These are phyloP conservation scores for Hyles lineata DNA, from an alignment of 2,888 invertebrate species.

Conservation along the genomic window DNA sequence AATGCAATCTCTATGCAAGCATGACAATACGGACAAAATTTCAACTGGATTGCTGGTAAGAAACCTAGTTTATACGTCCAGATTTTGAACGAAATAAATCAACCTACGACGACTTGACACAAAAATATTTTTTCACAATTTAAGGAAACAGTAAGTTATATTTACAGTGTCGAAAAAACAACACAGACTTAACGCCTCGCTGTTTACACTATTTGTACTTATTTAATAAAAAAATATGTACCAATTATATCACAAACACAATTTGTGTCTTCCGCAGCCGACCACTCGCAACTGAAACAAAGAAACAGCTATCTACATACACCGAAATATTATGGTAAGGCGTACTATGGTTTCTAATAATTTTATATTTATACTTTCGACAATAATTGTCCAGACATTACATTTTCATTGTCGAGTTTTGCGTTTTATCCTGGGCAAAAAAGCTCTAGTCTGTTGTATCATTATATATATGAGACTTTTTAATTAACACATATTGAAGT, in stretches of 20 bases:
- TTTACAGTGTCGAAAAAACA: conserved; percentile 68
- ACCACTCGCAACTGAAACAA: conserved; percentile 78
- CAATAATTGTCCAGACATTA: no score
- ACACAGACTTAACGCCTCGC: conserved; percentile 58
- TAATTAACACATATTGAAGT: neutral
- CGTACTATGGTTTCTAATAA: neutral
- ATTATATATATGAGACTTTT: neutral
- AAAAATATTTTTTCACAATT: conserved; percentile 69
- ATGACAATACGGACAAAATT: neutral
- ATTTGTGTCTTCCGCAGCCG: conserved; percentile 69
- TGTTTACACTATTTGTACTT: conserved; percentile 78
- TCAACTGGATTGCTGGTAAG: neutral
- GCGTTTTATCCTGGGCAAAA: neutral
- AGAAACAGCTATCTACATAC: conserved; percentile 36
- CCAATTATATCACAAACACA: conserved; percentile 81
- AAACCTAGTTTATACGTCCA: conserved; percentile 37
- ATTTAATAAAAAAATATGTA: conserved; percentile 83
- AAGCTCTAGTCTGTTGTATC: neutral
- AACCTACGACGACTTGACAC: conserved; percentile 63
- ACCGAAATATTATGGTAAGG: neutral
- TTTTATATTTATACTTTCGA: neutral
- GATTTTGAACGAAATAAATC: conserved; percentile 5
- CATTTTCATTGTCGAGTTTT: no score
- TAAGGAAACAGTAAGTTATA: conserved; percentile 60
- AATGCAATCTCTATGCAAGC: conserved; percentile 14